Evolutionary conservation across 2,113 vertebrate species (phyloP).

Genomic region (Seriola dumerili): DNA sequence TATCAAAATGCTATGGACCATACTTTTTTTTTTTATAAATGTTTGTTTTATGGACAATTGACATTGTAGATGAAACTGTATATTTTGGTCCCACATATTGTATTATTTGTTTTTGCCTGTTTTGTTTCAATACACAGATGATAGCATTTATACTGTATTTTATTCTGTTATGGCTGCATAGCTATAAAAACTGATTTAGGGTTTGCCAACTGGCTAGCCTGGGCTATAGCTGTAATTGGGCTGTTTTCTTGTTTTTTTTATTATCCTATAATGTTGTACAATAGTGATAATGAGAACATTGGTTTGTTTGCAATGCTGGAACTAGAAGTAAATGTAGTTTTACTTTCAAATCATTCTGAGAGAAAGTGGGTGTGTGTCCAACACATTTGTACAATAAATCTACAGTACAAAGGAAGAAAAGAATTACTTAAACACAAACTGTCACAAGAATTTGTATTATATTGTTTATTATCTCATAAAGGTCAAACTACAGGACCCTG

Average conservation of each 20-base stretch:
- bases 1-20: constrained; percentile 41
- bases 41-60: neutral
- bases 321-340: neutral
- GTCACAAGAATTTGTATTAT: neutral
- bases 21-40: constrained; percentile 3
- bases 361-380: neutral
- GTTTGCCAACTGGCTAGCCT: neutral
- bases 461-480: too few relatives aligned
- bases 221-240: neutral
- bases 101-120: neutral
- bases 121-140: neutral
- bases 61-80: neutral
- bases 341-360: neutral
- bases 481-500: neutral
- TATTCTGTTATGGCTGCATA: neutral
- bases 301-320: neutral
- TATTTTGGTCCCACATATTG: neutral
- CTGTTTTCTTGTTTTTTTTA: too few relatives aligned
- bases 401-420: neutral
- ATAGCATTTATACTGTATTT: neutral
- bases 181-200: too few relatives aligned
- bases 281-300: neutral
- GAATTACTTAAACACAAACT: neutral
- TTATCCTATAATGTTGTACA: neutral
- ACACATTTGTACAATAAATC: constrained; percentile 1